Base-by-base conservation (phyloP, 2,888 invertebrate species). In the Trissoscelio sp. region DNA sequence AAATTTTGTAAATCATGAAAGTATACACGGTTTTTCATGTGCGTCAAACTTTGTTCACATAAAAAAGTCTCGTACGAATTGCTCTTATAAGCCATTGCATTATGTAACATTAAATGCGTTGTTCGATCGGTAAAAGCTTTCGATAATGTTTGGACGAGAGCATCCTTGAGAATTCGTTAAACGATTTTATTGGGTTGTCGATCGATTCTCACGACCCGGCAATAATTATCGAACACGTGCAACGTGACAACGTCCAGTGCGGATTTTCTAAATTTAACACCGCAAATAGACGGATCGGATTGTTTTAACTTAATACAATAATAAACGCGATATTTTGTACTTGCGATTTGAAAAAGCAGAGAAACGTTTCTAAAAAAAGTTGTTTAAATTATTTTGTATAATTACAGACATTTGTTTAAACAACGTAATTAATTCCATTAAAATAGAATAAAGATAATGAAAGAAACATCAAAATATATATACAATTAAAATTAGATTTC, bases 151-250 rank as follows among this genome's bases (percentile, higher is more conserved):
- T 28, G 48, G 24, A 46, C 16, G 24, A 62, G 77, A 37, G 62
- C 60, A 64, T 77, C 69, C 77, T 77, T 77, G 69, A 77, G 46
- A 62, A 69, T 62, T 70, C 37, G 67, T 77, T 77, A 69, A 77
- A 75, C 60, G 75, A 67, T 75, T 67, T 75, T 67, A 67, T 75
- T 67, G 75, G 67, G 12, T 53, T 37, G 75, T 53, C 67, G 57
- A 75, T 75, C 75, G 58, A 75, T 75, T 75, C 51, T 39, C 66
- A 57, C 66, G 66, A 53, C 62, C 73, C 44, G 57, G 9, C 55
- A 66, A 79, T 74, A 69, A 62, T 73, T 73, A 67, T 73, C 55
- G 48, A 48, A 57, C 39, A 48, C 57, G 69, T 48, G 55, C 74
- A 24, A 44, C 48, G 67, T 44, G 67, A 67, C 73, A 73, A 37